Base-by-base conservation (phyloP, 2,797 vertebrate genomes). In the Pagetopsis macropterus region DNA sequence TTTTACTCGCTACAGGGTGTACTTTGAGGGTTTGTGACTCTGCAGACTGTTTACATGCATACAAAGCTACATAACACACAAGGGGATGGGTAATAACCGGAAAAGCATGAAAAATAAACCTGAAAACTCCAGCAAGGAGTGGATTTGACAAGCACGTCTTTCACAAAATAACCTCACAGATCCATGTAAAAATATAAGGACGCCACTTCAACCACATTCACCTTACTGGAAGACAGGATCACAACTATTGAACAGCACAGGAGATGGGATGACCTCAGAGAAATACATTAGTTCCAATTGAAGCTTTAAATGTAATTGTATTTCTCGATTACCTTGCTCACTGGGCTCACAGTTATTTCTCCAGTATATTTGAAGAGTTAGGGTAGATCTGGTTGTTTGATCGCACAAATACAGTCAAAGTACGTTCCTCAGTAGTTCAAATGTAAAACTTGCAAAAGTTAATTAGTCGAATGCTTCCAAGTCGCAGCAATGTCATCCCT, bases 391-490 rank as follows among this genome's bases (percentile, higher is more conserved):
- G 15, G 1, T 43, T 45, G 15, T 31, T 49, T 56, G n/a, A 40
- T 15, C 9, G 40, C 33, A 50, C 16, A 19, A 10, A 31, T 19
- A 11, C 46, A 27, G 31, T 58, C 45, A 8, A 31, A 44, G 15
- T 33, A 40, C 40, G 14, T 7, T 16, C 16, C 9, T 9, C 15
- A 21, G 6, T 12, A 45, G 31, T 49, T 41, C 19, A 55, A 67
- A 48, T 41, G 48, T 23, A 57, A 75, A 40, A 40, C 41, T 54
- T 63, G 41, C 37, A 69, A 63, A 68, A 13, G 27, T 70, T 57
- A 14, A 61, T 63, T 58, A 31, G 45, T 62, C 21, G 21, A 68
- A n/a, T 51, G 52, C 33, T 31, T 72, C 45, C 43, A 51, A 63
- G 60, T 44, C 21, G 41, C 33, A 41, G 51, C 62, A 52, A 19